Evolutionary conservation across 2,113 vertebrate genomes (phyloP), one percentile per base, ranked within the genome.

Genomic region (Syngnathoides biaculeatus): DNA sequence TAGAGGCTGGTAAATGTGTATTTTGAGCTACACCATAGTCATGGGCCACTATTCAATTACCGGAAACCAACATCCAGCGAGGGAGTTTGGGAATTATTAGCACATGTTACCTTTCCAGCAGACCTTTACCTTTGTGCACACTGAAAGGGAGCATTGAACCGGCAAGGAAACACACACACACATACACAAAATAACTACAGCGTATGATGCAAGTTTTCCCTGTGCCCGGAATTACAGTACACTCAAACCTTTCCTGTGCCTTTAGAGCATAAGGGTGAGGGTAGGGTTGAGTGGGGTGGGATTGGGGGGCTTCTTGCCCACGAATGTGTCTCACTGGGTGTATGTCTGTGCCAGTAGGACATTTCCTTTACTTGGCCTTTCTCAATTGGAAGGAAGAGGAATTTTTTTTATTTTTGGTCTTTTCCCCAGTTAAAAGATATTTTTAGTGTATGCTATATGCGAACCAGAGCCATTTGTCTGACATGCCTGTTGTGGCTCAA

Each of bases 401-500:
- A 45, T 7, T 43, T 42, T 61, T n/a, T 20, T 38, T 35, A 20
- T 59, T 78, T 60, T 39, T 40, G 2, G n/a, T 22, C 38, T 40
- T 57, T 77, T 73, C 69, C 22, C 53, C 20, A 62, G 24, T 69
- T 68, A 50, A 60, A 72, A 84, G 43, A 71, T 71, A 64, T 60
- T 71, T 2, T 40, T 40, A 61, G 55, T 67, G 64, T 65, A 72
- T 45, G 48, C 19, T 71, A 56, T 24, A 48, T 53, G 59, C 47
- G 77, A 79, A 68, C 68, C 43, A 20, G 52, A 75, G 64, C 74
- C 77, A 84, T 81, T 78, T 86, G 81, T 71, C 61, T 64, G 47
- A 63, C 30, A 30, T 64, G 42, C 65, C 62, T 68, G 55, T 72
- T 52, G 60, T 69, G 26, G 69, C 59, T 73, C 30, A 26, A 71